Base-by-base conservation (phyloP, 2,888 invertebrate species). In the Tenthredo amoena region DNA sequence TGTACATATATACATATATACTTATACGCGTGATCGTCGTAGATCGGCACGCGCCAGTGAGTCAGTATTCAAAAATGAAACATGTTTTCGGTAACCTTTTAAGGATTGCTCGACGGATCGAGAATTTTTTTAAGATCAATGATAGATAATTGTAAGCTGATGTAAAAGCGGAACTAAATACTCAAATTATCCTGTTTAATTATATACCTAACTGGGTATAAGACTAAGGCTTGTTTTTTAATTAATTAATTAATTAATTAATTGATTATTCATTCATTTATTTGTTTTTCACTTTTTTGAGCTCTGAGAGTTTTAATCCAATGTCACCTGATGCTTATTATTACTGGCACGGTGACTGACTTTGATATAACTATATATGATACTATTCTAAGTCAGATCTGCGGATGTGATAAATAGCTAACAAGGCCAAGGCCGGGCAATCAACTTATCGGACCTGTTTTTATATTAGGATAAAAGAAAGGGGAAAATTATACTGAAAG, bases 1-100 rank as follows among this genome's bases (percentile, higher is more conserved):
- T 62, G 26, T 31, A 50, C 26, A 55, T 21, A 7, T 18, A 62
- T 55, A 76, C 50, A 43, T 43, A 12, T 7, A 50, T 50, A 55
- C 15, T 3, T 37, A 62, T 77, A 55, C 50, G 47, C 81, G 58
- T 62, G 40, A 34, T 50, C 58, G 21, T 31, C 34, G 50, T 37
- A n/a, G 43, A 62, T 83, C 62, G 71, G 71, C 83, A 65, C 68
- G 83, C 71, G 83, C 83, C 81, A 81, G n/a, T 71, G 83, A 83
- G 83, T 83, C 83, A 83, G 83, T 65, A 83, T 83, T 83, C 83
- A 71, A 68, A 83, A 83, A 68, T 83, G 83, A 83, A 83, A 62
- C 68, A 83, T 83, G 68, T 83, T 83, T 83, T 83, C 83, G 83
- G 83, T 71, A 50, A 68, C 83, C 83, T 34, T 68, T 83, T 83